Evolutionary conservation across 2,888 invertebrate species (phyloP), one percentile per base, ranked within the genome.

Genomic region (Cerastoderma edule): DNA sequence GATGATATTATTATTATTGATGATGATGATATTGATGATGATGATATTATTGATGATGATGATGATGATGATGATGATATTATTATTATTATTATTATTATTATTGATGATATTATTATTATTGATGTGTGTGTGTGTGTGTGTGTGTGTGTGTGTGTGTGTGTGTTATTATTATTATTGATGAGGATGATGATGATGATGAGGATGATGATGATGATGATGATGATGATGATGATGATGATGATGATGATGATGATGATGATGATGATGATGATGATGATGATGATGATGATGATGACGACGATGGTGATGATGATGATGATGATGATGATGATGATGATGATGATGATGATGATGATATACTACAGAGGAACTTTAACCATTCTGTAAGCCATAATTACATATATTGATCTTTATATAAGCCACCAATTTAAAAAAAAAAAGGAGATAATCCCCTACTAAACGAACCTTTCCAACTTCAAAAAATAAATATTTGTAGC

Each of bases 1-100:
- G 2, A 54, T 73, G 30, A 80, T 75, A 13, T 65, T 28, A n/a
- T 78, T 60, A 16, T 75, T 27, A 22, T 66, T 66, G 28, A 48
- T 67, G 68, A 6, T 67, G 35, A 63, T 67, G 63, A 53, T 74
- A 32, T 27, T 2, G 39, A 68, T 67, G 16, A 22, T 16, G 33
- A n/a, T 30, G 30, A 33, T 0, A 27, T 2, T n/a, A 4, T 60
- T 19, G 56, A 19, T 16, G 27, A 19, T 60, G 60, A 19, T 60
- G 28, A 30, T 24, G 48, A 24, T 70, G 46, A 44, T 1, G 64
- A 32, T 48, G 71, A 30, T 22, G 24, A 16, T 44, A 46, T 48
- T 19, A 30, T 64, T 30, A 3, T 57, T 67, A 2, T 28, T 53
- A 24, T 28, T 46, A 30, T 32, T 16, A 8, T 22, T n/a, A 27